Evolutionary conservation across 30 jellyfish, hydroid and myxozoan genomes (phyloP), one percentile per base, ranked within the genome.

Genomic region (Hydractinia symbiolongicarpus): DNA sequence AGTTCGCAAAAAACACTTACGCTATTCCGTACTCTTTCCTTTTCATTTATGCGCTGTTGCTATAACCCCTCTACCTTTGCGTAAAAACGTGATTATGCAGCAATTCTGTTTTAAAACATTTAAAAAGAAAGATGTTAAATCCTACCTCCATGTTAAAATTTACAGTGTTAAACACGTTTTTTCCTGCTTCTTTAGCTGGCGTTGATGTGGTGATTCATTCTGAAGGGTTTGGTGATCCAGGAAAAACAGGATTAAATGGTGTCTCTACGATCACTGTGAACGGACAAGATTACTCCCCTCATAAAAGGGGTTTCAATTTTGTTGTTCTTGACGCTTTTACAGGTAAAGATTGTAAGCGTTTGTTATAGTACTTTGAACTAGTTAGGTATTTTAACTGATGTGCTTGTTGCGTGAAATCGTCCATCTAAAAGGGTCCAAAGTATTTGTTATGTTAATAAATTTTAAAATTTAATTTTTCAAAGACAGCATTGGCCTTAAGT

Each of bases 281-380:
- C 53, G 95, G 90, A 4, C 86, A 60, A 50, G 94, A 89, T 64
- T 71, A 81, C 74, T 82, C 90, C 19, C 58, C 0, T 13, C 76
- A 73, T 54, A 75, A 80, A 74, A 77, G 96, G 44, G 96, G 96
- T 0, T 77, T 84, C 82, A 89, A 89, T 62, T 11, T 89, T 62
- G 96, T 89, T 57, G 91, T 81, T 6, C 61, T 89, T 60, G 76
- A 89, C 75, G 95, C 73, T 17, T 21, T 56, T 8, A 83, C 96
- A 53, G 96, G 96, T 89, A 61, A 61, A 76, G 10, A 1, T 11
- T 6, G 7, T n/a, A n/a, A n/a, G n/a, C n/a, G n/a, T n/a, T n/a
- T n/a, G n/a, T n/a, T n/a, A n/a, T n/a, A n/a, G n/a, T n/a, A n/a
- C n/a, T n/a, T n/a, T n/a, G n/a, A n/a, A n/a, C n/a, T n/a, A n/a